phyloP scores from a whole-genome alignment of 2,888 invertebrate genomes.

The Dynastes hyllus region DNA sequence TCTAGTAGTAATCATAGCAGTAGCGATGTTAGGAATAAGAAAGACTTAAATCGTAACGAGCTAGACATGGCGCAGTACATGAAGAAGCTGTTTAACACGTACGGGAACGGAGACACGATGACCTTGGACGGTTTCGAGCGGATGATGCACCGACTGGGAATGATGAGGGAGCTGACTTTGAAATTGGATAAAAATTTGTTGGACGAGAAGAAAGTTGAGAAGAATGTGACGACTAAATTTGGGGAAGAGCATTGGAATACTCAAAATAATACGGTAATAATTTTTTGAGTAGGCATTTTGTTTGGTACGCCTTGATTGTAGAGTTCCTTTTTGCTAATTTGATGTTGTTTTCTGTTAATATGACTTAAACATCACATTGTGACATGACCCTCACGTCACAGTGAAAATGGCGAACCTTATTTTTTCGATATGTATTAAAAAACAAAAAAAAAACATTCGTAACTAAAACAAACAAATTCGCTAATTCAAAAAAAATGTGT shows the following conservation, averaged over 20 bases:
- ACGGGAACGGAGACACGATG: slow-evolving; percentile 78
- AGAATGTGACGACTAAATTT: slow-evolving; percentile 46
- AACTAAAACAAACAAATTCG: too few relatives aligned
- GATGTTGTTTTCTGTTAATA: not conserved
- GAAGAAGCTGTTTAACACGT: slow-evolving; percentile 79
- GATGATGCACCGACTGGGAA: slow-evolving; percentile 73
- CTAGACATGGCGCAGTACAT: slow-evolving; percentile 71
- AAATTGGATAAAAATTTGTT: slow-evolving; percentile 40
- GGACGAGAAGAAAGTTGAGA: slow-evolving; percentile 49
- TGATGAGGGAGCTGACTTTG: slow-evolving; percentile 47
- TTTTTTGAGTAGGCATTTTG: not conserved
- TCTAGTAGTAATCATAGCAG: slow-evolving; percentile 54
- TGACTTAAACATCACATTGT: too few relatives aligned
- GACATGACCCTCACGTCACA: too few relatives aligned
- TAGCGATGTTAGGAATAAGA: slow-evolving; percentile 49
- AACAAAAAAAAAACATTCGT: too few relatives aligned
- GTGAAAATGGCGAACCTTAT: too few relatives aligned
- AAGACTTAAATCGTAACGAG: slow-evolving; percentile 9
- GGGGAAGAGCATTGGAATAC: not conserved
- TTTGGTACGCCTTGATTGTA: not conserved
- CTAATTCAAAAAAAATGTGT: too few relatives aligned
- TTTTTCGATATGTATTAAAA: too few relatives aligned
- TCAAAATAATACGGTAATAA: slow-evolving; percentile 29
- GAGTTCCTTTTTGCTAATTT: not conserved
- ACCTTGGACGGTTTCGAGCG: slow-evolving; percentile 82